phyloP scores from a whole-genome alignment of 2,113 vertebrate species.

The Centropus unirufus region DNA sequence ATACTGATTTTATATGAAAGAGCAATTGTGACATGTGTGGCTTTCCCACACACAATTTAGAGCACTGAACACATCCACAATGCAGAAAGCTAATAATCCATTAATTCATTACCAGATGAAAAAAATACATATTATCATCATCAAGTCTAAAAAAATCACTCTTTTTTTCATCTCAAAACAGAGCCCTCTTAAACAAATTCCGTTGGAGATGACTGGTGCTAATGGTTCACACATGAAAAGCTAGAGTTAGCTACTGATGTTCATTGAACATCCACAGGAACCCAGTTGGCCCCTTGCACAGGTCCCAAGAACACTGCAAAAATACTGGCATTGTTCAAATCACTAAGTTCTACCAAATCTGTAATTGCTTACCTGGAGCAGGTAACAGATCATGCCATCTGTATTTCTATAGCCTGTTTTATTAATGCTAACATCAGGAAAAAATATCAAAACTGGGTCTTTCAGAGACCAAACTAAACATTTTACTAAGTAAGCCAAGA shows the following conservation, averaged over 20 bases:
- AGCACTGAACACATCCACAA: background rate
- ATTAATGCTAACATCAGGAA: background rate
- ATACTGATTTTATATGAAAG: slow-evolving; percentile 12
- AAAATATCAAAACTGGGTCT: background rate
- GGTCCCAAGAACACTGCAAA: background rate
- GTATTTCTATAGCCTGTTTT: background rate
- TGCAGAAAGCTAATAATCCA: background rate
- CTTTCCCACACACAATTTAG: background rate
- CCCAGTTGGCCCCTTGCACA: background rate
- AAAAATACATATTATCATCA: background rate
- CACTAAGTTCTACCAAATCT: background rate
- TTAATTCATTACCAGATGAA: background rate
- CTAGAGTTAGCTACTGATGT: background rate
- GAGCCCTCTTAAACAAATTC: background rate
- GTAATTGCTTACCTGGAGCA: background rate
- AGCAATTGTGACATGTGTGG: background rate
- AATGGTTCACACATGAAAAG: background rate
- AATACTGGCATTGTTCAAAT: background rate
- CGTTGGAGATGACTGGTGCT: background rate
- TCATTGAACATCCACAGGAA: background rate
- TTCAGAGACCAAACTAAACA: background rate
- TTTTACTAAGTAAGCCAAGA: background rate
- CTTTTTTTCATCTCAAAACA: background rate
- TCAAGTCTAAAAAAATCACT: background rate
- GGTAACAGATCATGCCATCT: background rate